Conservation (phyloP, 2,797 vertebrate species). For the Lithobates sylvaticus region DNA sequence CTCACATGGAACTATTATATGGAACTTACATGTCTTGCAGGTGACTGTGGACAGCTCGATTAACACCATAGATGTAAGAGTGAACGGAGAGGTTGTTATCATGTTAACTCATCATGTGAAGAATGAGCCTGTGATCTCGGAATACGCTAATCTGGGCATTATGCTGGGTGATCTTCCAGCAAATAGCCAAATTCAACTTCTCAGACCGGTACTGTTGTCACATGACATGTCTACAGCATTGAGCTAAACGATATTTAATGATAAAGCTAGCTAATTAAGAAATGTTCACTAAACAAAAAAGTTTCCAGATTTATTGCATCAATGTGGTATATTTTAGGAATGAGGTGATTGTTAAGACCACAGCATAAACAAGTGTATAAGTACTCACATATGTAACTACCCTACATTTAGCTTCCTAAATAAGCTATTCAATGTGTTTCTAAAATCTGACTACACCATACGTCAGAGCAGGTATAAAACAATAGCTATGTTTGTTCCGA, state of each 20-base stretch:
- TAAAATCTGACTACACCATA: no score
- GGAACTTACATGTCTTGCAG: conserved; percentile 20
- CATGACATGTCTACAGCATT: not conserved
- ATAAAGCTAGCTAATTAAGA: not conserved
- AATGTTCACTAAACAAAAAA: not conserved
- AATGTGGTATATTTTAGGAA: no score
- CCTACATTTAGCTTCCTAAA: no score
- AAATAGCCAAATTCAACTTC: conserved; percentile 14
- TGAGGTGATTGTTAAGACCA: not conserved
- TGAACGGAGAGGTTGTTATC: conserved; percentile 52
- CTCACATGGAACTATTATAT: not conserved
- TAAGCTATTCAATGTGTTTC: no score
- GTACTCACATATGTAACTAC: not conserved
- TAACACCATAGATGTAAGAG: conserved; percentile 53
- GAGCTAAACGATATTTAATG: not conserved
- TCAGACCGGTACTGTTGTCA: conserved; percentile 35
- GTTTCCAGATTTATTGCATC: no score
- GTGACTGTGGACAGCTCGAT: conserved; percentile 55
- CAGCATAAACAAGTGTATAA: not conserved
- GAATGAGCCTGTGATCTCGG: not conserved
- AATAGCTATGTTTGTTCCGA: no score
- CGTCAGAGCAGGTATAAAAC: no score
- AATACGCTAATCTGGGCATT: conserved; percentile 32
- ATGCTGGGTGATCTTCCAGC: conserved; percentile 52
- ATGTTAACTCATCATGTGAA: conserved; percentile 51